A percentile compares a stretch with the other conserved stretches of the same genome.
Evolutionary conservation across 2,113 vertebrate genomes (phyloP).

Genomic region (Capricornis sumatraensis): DNA sequence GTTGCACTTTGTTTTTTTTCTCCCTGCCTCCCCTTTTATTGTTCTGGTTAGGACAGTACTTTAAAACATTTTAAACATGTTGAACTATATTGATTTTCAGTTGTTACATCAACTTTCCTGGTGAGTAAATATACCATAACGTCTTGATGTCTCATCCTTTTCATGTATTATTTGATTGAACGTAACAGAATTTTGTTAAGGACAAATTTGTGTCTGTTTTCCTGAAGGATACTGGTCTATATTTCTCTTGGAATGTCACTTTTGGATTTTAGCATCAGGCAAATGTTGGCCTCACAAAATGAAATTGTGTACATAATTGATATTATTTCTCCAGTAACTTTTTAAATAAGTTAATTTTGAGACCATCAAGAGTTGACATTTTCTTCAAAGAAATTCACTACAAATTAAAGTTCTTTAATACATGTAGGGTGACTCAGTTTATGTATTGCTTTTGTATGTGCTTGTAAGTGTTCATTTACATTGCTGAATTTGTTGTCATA

Average conservation of each 20-base stretch:
- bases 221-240: not conserved
- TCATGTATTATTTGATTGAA: not conserved
- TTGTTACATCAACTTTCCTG: not conserved
- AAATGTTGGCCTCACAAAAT: not conserved
- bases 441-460: not conserved
- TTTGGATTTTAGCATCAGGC: not conserved
- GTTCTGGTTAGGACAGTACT: not conserved
- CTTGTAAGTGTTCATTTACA: not conserved
- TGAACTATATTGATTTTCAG: not conserved
- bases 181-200: not conserved
- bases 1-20: not conserved
- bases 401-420: not conserved
- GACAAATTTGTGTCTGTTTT: not conserved
- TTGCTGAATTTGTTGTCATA: not conserved
- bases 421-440: not conserved
- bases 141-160: not conserved
- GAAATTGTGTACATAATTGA: not conserved
- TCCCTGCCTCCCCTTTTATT: not conserved
- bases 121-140: not conserved
- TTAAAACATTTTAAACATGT: not conserved
- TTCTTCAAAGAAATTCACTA: not conserved
- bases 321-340: not conserved
- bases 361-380: not conserved
- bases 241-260: not conserved
- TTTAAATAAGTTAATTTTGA: not conserved